Evolutionary conservation across 2,113 vertebrate genomes (phyloP), one percentile per base, ranked within the genome.

Genomic region (Rallus limicola): DNA sequence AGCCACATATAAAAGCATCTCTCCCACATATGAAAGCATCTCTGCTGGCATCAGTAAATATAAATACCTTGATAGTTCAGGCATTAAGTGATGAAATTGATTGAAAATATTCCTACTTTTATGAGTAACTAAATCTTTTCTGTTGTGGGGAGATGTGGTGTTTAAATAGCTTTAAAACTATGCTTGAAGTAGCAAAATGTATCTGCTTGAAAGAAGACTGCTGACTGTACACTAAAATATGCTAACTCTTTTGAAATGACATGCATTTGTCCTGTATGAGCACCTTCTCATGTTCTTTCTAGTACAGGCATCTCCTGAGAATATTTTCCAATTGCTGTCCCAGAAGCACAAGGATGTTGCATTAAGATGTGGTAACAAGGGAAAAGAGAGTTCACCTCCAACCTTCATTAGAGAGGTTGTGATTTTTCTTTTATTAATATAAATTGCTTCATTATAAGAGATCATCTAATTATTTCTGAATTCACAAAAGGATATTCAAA

Each of bases 401-500:
- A 48, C 91, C 91, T 96, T 94, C 94, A 93, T 93, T 94, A 95
- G 65, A 84, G 93, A 95, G 88, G 28, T 82, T 96, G 94, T 71
- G 86, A 82, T 80, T 95, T 88, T 91, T 88, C 59, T 95, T 93
- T 95, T 95, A 89, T 96, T 97, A 93, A 96, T 97, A 96, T 95
- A 96, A 97, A 97, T 97, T 96, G 53, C 85, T 95, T 95, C 95
- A 97, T 96, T 97, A 97, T 94, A 96, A 94, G 82, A 96, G 60
- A 98, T 97, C 78, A 94, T 92, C 80, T 97, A 97, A 97, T 98
- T 97, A 97, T 97, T 97, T 97, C 92, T 94, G 93, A 98, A 96
- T 97, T 94, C 93, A 88, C 87, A 86, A 82, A 94, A 96, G 63
- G n/a, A 92, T 96, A 94, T 95, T 96, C 55, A 97, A 96, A 94